Evolutionary conservation across 2,113 vertebrate genomes (phyloP), one percentile per base, ranked within the genome.

Genomic region (Pollachius pollachius): DNA sequence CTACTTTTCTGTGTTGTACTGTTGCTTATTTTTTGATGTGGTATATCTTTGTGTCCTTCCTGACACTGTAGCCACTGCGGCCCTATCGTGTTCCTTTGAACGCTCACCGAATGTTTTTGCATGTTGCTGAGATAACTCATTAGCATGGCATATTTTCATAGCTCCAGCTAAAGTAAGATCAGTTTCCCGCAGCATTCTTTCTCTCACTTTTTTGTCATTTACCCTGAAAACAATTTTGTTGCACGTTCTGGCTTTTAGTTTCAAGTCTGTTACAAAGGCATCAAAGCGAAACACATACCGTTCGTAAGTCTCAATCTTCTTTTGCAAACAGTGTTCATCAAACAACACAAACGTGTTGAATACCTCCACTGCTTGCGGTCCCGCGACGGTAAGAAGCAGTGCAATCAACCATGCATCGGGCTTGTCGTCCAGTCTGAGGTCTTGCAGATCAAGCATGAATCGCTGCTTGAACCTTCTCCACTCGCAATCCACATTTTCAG

Each of bases 401-500:
- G 58, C 68, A 41, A 76, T 56, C 64, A 67, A 59, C 27, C 19
- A 5, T 48, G 27, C 59, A 13, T 76, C 74, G 27, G 48, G 64
- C 4, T 60, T 52, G 5, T 15, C 64, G 21, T 68, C 68, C 64
- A 67, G 59, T 5, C 64, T 64, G 3, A 67, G 6, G 30, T 64
- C 65, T 58, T 62, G 18, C 5, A 67, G 48, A 18, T 76, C 67
- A 18, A 76, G 7, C 27, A 15, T 68, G 60, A 73, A 69, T 19
- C 56, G 67, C 15, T 70, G 18, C 8, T 59, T 59, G 16, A 59
- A n/a, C 57, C 6, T 59, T 17, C 17, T 16, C 57, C 57, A n/a
- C 57, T 59, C 8, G n/a, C 8, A 59, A 17, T 59, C 3, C 15
- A 59, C 17, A 59, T 59, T 59, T 59, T n/a, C 7, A 59, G 57